phyloP scores from a whole-genome alignment of 2,113 vertebrate genomes.

The Crotalus tigris region DNA sequence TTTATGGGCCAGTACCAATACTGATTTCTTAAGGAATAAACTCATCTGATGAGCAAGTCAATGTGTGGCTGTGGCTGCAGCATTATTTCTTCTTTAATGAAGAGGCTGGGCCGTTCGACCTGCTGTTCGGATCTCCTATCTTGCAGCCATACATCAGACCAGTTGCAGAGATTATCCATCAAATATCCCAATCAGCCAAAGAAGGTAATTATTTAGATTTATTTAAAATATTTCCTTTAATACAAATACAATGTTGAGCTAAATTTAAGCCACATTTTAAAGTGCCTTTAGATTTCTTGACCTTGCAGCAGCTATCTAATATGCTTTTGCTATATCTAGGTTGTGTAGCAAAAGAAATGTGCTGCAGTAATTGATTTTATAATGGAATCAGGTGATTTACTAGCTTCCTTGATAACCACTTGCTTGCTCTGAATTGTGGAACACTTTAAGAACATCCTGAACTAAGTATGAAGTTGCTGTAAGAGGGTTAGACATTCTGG shows the following conservation, averaged over 20 bases:
- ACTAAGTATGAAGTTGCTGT: conserved; percentile 70
- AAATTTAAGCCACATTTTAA: conserved; percentile 64
- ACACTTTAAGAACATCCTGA: conserved; percentile 79
- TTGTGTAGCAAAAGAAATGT: conserved; percentile 78
- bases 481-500: conserved; percentile 67
- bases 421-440: conserved; percentile 79
- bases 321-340: conserved; percentile 79
- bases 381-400: conserved; percentile 94
- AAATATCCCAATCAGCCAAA: conserved; percentile 86
- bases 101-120: conserved; percentile 93
- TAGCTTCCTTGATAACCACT: conserved; percentile 83
- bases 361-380: conserved; percentile 93
- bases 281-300: conserved; percentile 71
- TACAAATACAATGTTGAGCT: conserved; percentile 55
- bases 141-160: conserved; percentile 90
- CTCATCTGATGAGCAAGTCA: conserved; percentile 84
- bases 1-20: conserved; percentile 63
- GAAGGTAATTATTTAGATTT: conserved; percentile 87
- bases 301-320: conserved; percentile 77
- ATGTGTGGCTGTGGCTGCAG: conserved; percentile 99
- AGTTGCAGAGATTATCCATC: conserved; percentile 89
- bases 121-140: conserved; percentile 95
- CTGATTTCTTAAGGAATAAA: conserved; percentile 71
- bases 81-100: conserved; percentile 98
- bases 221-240: conserved; percentile 64